These are phyloP conservation scores for Rhogogaster chlorosoma DNA, from an alignment of 2,888 invertebrate species.

Conservation along the genomic window DNA sequence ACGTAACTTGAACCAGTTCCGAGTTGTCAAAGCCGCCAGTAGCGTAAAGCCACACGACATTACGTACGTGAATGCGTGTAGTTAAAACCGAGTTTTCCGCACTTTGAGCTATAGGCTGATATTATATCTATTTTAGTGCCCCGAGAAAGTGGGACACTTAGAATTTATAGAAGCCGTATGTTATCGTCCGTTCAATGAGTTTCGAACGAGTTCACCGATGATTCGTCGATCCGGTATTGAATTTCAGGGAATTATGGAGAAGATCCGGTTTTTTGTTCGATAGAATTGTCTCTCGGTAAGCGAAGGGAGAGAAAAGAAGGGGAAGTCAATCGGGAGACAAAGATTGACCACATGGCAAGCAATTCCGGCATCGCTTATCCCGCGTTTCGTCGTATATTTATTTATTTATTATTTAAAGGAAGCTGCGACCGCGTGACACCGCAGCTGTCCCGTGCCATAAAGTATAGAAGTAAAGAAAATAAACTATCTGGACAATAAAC, in stretches of 20 bases:
- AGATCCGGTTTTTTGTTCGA: not conserved
- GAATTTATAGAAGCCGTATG: not conserved
- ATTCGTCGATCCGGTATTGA: not conserved
- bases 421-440: conserved; percentile 19
- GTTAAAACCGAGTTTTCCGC: not conserved
- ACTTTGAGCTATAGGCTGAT: not conserved
- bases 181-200: not conserved
- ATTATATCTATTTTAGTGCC: not conserved
- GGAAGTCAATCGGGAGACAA: not conserved
- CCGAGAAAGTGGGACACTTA: not conserved
- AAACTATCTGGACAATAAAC: conserved; percentile 6
- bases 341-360: not conserved
- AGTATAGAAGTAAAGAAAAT: not conserved
- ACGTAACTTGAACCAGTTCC: not conserved
- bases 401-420: not conserved
- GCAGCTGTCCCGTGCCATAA: not conserved
- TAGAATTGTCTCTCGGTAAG: not conserved
- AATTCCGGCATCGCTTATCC: not conserved
- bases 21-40: not conserved
- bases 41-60: not conserved
- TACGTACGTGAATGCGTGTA: not conserved
- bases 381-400: not conserved
- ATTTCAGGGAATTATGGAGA: not conserved
- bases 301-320: not conserved
- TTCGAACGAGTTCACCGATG: not conserved